Percentiles rank a stretch among this genome's conserved stretches.
phyloP scores from a whole-genome alignment of 2,113 vertebrate genomes.

The Helogale parvula region DNA sequence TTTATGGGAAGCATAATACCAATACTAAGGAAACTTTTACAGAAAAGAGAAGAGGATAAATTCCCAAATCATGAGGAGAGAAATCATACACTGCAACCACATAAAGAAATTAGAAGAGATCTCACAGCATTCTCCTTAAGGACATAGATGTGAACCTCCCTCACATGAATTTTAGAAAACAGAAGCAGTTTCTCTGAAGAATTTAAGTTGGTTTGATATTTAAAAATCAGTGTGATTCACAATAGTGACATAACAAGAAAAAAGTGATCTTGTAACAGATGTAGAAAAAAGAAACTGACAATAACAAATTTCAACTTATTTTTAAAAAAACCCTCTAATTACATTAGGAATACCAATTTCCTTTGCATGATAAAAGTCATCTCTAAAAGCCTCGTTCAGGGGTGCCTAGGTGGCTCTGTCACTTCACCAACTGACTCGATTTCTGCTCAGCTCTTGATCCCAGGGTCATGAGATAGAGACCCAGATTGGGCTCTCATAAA shows the following conservation, averaged over 20 bases:
- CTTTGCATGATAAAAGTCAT: neutral
- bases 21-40: neutral
- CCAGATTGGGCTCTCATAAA: too few species aligned
- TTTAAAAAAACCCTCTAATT: neutral
- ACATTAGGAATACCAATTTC: neutral
- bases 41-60: neutral
- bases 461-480: too few species aligned
- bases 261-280: neutral
- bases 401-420: too few species aligned
- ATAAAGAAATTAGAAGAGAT: neutral
- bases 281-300: neutral
- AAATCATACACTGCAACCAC: neutral
- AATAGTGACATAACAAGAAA: neutral
- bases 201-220: neutral
- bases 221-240: neutral
- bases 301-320: neutral
- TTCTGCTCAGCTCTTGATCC: too few species aligned
- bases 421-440: too few species aligned
- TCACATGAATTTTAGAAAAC: neutral
- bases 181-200: neutral
- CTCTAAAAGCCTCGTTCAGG: neutral
- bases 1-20: neutral
- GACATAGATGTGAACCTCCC: neutral
- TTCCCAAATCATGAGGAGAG: neutral
- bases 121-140: neutral